Evolutionary conservation across 1,140 invertebrate genomes (phyloP), one percentile per base, ranked within the genome.

Genomic region (Chlorops oryzae): DNA sequence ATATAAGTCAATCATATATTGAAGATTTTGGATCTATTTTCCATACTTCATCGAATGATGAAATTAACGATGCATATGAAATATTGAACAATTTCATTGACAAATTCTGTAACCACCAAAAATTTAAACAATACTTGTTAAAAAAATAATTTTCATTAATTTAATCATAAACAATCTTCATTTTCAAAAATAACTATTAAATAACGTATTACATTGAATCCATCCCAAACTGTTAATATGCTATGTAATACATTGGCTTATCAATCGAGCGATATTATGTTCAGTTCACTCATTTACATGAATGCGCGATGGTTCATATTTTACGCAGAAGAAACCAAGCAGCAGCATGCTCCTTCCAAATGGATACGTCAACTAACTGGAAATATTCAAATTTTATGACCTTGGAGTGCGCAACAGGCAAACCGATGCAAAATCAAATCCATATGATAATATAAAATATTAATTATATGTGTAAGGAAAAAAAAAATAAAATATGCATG

Each of bases 331-430:
- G 74, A 82, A 51, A 80, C 81, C 46, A 72, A 83, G 17, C 73
- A 78, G 37, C 78, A 84, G 53, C 77, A 78, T 17, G 81, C 83
- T 41, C n/a, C n/a, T n/a, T 81, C 85, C 2, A 77, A 80, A 28
- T 88, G 86, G 86, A 86, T 90, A 50, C 83, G 88, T 52, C 85
- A 88, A 58, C 71, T 88, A 6, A 81, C 82, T 81, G 44, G 18
- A 4, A 44, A 87, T 57, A 71, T 78, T 50, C 80, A 81, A n/a
- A 75, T 86, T 12, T 61, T 89, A 28, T 63, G 83, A 5, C 88
- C 88, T 1, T 92, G 88, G 87, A 85, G 87, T 43, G 79, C 83
- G 25, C 74, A 78, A 3, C 86, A 91, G 73, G 73, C 76, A n/a
- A 70, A 75, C 9, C 77, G 77, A 43, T 85, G 87, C 12, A 77